Conservation (phyloP, 53 echinoderm and acorn worm species). For the Luidia sarsii region DNA sequence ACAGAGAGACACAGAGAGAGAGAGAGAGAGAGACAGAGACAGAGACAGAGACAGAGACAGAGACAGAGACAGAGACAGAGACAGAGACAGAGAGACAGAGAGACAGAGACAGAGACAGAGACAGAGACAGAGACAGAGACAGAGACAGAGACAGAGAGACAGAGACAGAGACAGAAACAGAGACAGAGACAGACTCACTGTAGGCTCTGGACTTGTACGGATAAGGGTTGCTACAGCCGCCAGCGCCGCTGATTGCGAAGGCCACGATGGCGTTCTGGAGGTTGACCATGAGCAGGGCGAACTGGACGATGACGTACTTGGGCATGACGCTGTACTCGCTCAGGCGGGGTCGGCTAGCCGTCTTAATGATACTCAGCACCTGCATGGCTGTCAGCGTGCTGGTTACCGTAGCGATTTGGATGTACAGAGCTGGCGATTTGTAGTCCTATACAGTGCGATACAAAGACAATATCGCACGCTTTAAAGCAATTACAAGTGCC, state of each 20-base stretch:
- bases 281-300: conserved; percentile 78
- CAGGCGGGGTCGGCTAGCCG: not conserved
- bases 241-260: not conserved
- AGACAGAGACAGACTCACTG: conserved; percentile 31
- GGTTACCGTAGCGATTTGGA: conserved; percentile 39
- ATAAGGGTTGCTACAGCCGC: conserved; percentile 4
- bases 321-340: conserved; percentile 62
- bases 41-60: too few relatives aligned
- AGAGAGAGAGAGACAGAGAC: too few relatives aligned
- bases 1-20: too few relatives aligned
- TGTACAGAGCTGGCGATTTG: conserved; percentile 24
- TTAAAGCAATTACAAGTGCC: too few relatives aligned
- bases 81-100: too few relatives aligned
- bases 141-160: too few relatives aligned
- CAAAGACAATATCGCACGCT: not conserved
- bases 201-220: conserved; percentile 20
- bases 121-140: too few relatives aligned
- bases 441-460: conserved; percentile 6
- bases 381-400: conserved; percentile 55
- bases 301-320: conserved; percentile 83
- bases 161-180: too few relatives aligned
- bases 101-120: too few relatives aligned
- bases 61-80: too few relatives aligned
- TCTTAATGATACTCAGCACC: conserved; percentile 16
- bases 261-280: conserved; percentile 68